Evolutionary conservation across 2,113 vertebrate genomes (phyloP), one percentile per base, ranked within the genome.

Genomic region (Poeciliopsis turrubarensis): DNA sequence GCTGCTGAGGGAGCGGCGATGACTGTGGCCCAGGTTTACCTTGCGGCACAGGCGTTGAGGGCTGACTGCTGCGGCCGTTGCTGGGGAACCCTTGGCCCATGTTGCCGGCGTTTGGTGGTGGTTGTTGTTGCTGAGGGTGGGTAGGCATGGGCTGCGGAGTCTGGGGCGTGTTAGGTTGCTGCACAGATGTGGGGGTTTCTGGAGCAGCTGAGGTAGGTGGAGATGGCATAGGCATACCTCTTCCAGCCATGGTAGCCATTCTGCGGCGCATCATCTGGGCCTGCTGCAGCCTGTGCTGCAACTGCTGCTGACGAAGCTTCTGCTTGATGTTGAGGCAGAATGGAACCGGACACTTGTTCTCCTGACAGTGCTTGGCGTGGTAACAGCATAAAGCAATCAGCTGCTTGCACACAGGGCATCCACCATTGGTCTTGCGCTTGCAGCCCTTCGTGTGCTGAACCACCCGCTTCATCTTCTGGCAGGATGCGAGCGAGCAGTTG

Each of bases 321-420:
- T 99, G 97, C 95, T 99, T 99, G 93, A 99, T 99, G 90, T 99
- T 99, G 92, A 97, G 96, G 92, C 98, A 99, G 96, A 99, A 99
- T 87, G 98, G 98, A 92, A 99, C 98, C 0, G 98, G 98, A 93
- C 98, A 99, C 93, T 99, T 99, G 94, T 98, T 99, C 94, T 99
- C 98, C 92, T 98, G 98, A 95, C 98, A 99, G 96, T 99, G 97
- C 93, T 99, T 99, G 93, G 98, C 98, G 0, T 99, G 98, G 93
- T 99, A 99, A 94, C 98, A 99, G 93, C 98, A 99, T 60, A 99
- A 94, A 64, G 98, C 98, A 1, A 99, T 99, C 60, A 99, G 96
- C 94, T 99, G 98, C 91, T 99, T 99, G 95, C 98, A 99, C 67
- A 99, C 97, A 0, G 98, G 98, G 78, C 98, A 99, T 88, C 98